Evolutionary conservation across 1,140 invertebrate species (phyloP).

Genomic region (Apis dorsata): DNA sequence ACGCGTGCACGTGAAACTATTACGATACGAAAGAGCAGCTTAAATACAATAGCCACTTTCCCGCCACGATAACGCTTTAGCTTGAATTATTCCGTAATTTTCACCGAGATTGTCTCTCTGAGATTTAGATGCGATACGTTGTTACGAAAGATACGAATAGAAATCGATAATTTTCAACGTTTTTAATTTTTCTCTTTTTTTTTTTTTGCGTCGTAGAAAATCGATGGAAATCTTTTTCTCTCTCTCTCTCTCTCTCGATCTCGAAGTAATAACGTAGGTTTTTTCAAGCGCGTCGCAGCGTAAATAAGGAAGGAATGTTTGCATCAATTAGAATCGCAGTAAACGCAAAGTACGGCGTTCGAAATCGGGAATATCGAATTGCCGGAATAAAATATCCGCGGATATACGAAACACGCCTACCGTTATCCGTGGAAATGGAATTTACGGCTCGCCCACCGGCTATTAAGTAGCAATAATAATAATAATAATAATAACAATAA

Average conservation of each 20-base stretch:
- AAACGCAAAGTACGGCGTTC: slow-evolving; percentile 30
- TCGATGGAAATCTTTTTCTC: no score
- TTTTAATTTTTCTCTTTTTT: no score
- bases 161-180: no score
- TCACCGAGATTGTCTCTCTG: slow-evolving; percentile 60
- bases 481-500: slow-evolving; percentile 60
- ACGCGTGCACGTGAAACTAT: slow-evolving; percentile 41
- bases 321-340: slow-evolving; percentile 29
- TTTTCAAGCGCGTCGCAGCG: no score
- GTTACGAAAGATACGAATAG: slow-evolving; percentile 21
- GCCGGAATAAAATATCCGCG: slow-evolving; percentile 30
- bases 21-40: slow-evolving; percentile 63
- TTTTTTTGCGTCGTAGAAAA: no score
- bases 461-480: slow-evolving; percentile 42
- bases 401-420: background rate
- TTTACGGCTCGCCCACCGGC: slow-evolving; percentile 34
- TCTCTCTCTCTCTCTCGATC: no score
- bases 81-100: slow-evolving; percentile 67
- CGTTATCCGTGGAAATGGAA: slow-evolving; percentile 30
- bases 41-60: slow-evolving; percentile 65
- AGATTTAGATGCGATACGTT: slow-evolving; percentile 50
- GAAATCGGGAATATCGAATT: slow-evolving; percentile 24
- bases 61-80: slow-evolving; percentile 58
- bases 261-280: no score
- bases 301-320: background rate